Evolutionary conservation across 2,797 vertebrate genomes (phyloP).

Genomic region (Iguana delicatissima): DNA sequence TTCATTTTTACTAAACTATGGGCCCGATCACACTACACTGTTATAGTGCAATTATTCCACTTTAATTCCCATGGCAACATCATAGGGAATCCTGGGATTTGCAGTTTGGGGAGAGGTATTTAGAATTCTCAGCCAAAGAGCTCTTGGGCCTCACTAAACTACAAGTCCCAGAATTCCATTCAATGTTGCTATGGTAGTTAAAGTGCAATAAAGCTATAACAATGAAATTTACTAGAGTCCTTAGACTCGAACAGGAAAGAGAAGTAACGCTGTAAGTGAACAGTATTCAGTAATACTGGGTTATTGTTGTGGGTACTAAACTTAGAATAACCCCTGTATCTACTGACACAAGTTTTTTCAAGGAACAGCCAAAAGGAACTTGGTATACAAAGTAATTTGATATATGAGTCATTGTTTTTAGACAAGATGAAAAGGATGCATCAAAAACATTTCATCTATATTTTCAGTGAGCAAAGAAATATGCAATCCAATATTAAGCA

Average conservation of each 20-base stretch:
- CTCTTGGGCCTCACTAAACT: too few species aligned
- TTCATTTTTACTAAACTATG: too few species aligned
- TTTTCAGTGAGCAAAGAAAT: neutral
- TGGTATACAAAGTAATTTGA: neutral
- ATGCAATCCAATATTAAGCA: neutral
- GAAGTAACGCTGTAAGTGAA: neutral
- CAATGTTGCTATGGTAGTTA: too few species aligned
- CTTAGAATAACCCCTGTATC: neutral
- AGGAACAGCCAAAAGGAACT: too few species aligned
- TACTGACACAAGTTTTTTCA: neutral
- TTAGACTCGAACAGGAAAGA: neutral
- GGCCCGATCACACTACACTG: too few species aligned
- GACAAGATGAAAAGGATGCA: neutral
- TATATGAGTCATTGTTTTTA: neutral
- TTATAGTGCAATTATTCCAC: too few species aligned
- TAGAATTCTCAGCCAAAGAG: too few species aligned
- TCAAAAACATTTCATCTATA: neutral
- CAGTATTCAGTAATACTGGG: neutral
- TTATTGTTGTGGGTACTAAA: neutral
- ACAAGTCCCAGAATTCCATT: too few species aligned
- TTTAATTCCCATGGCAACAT: too few species aligned
- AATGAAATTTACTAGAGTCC: neutral
- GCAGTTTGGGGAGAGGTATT: too few species aligned
- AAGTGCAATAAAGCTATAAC: too few species aligned
- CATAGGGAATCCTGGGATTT: too few species aligned